These are phyloP conservation scores for Sandelia bainsii DNA, from an alignment of 2,797 vertebrate species.

Conservation along the genomic window DNA sequence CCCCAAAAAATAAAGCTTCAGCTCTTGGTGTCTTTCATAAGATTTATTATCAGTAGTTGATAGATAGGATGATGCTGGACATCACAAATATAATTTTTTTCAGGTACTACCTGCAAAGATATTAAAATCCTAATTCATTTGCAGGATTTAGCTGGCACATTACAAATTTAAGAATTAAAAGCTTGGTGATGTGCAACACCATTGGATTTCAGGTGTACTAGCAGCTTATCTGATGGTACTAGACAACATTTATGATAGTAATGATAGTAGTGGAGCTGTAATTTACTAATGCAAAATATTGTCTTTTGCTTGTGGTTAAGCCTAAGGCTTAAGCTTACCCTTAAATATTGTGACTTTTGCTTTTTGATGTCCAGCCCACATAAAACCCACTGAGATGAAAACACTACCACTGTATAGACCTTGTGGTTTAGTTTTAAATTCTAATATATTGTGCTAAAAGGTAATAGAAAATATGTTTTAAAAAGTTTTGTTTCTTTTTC, in stretches of 20 bases:
- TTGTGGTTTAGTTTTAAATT: neutral
- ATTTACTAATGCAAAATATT: neutral
- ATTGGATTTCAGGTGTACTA: conserved; percentile 16
- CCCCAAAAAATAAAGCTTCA: neutral
- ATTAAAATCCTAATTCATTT: conserved; percentile 15
- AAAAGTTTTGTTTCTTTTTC: neutral
- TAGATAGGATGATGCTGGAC: neutral
- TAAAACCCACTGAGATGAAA: neutral
- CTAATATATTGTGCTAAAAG: neutral
- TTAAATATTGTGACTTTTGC: neutral
- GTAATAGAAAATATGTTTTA: conserved; percentile 2
- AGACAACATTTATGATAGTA: neutral
- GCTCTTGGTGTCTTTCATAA: neutral
- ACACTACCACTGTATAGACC: neutral
- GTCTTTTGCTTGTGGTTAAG: neutral
- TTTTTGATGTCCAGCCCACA: neutral
- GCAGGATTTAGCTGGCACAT: too few relatives aligned
- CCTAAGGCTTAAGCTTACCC: neutral
- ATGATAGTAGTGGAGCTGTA: neutral
- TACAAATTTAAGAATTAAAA: conserved; percentile 13
- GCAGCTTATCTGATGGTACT: neutral
- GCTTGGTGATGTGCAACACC: conserved; percentile 20
- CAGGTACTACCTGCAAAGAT: conserved; percentile 9
- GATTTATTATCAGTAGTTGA: neutral
- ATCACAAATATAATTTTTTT: neutral